Conservation (phyloP, 2,888 invertebrate genomes). For the Macrostomum cliftonense region DNA sequence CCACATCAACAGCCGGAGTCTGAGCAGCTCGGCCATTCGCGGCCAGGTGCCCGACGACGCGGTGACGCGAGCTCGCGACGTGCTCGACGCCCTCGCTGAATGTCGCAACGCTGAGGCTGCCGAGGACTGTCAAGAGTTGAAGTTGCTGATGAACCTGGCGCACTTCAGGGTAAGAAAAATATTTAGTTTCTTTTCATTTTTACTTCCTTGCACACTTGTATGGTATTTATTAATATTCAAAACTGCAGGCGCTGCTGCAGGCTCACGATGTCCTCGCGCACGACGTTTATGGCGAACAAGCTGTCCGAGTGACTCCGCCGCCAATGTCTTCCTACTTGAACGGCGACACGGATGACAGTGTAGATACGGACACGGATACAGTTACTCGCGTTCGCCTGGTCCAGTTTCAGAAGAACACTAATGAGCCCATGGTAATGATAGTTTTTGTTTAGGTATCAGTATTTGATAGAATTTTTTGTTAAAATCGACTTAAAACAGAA, state of each 20-base stretch:
- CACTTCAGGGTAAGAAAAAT: slow-evolving; percentile 42
- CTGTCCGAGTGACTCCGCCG: slow-evolving; percentile 77
- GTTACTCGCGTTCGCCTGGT: slow-evolving; percentile 92
- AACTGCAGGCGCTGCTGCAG: slow-evolving; percentile 72
- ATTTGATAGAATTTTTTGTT: no score
- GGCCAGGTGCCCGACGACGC: no score
- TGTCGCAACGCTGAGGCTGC: slow-evolving; percentile 20
- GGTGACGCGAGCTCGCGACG: no score
- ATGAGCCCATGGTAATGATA: slow-evolving; percentile 98
- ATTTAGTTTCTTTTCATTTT: background rate
- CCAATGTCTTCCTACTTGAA: slow-evolving; percentile 61
- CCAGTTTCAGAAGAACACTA: slow-evolving; percentile 98
- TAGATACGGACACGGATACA: slow-evolving; percentile 43
- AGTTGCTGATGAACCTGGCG: slow-evolving; percentile 40
- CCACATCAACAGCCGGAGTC: slow-evolving; percentile 9
- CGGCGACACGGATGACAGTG: slow-evolving; percentile 42
- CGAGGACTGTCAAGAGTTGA: slow-evolving; percentile 42
- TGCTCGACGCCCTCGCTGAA: no score
- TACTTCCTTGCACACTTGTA: no score
- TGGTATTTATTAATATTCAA: no score
- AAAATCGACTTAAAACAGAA: no score
- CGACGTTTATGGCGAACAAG: slow-evolving; percentile 92
- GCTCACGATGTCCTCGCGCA: slow-evolving; percentile 97
- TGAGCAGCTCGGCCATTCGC: no score
- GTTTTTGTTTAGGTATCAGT: no score